Conservation (phyloP, 2,888 invertebrate genomes). For the Eupithecia pulchellata region DNA sequence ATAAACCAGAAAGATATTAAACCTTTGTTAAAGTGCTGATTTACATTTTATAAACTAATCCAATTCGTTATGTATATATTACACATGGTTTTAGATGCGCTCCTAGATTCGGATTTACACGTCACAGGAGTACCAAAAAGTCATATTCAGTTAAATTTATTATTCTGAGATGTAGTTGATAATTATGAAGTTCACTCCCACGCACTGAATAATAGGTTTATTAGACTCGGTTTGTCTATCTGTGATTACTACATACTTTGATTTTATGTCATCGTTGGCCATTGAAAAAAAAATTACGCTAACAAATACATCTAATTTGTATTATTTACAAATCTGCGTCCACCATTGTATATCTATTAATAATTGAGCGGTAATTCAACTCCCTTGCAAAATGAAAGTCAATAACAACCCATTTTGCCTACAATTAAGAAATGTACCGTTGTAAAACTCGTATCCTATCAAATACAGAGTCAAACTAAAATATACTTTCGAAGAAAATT, state of each 20-base stretch:
- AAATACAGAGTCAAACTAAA: conserved; percentile 3
- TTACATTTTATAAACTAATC: no score
- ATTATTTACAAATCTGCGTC: neutral
- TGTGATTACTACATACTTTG: conserved; percentile 23
- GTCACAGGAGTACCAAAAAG: conserved; percentile 7
- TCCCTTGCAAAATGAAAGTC: neutral
- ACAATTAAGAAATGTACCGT: no score
- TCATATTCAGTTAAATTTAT: conserved; percentile 28
- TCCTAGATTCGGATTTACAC: no score
- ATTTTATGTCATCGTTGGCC: conserved; percentile 22
- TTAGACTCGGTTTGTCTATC: conserved; percentile 24
- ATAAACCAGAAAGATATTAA: no score
- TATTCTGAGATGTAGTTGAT: conserved; percentile 33
- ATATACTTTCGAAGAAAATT: conserved; percentile 34
- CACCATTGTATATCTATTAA: neutral
- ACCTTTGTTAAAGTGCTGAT: no score
- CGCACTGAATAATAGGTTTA: conserved; percentile 27
- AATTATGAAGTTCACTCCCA: conserved; percentile 26
- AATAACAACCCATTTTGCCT: neutral
- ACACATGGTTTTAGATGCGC: no score
- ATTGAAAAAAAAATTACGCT: conserved; percentile 22
- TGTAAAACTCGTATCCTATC: neutral
- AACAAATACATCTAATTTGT: conserved; percentile 4
- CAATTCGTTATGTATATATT: no score
- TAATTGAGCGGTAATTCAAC: neutral